A percentile compares a stretch with the other conserved stretches of the same genome.
Conservation (phyloP, 1,140 invertebrate genomes). For the Drosophila suzukii region DNA sequence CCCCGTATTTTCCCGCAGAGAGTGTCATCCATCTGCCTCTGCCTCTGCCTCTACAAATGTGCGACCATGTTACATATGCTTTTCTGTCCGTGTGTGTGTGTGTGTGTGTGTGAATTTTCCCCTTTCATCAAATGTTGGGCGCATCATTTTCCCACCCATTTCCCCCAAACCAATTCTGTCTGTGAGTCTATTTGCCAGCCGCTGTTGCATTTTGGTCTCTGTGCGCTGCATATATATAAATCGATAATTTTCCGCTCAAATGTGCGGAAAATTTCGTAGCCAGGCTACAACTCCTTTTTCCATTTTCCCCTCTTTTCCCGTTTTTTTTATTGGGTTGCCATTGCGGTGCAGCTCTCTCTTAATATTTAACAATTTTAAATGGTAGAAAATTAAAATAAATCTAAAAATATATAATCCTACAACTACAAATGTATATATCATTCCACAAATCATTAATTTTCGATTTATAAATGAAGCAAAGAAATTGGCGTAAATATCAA, state of each 20-base stretch:
- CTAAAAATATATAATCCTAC: background rate
- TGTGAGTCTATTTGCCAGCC: slow-evolving; percentile 68
- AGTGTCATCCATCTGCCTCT: slow-evolving; percentile 48
- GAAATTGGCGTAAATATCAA: slow-evolving; percentile 47
- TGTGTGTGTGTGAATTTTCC: slow-evolving; percentile 29
- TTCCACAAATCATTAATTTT: slow-evolving; percentile 20
- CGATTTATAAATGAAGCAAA: slow-evolving; percentile 26
- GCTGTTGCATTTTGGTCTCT: slow-evolving; percentile 66
- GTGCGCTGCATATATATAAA: slow-evolving; percentile 68
- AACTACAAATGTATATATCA: background rate
- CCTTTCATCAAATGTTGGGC: slow-evolving; percentile 52
- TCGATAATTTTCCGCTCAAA: slow-evolving; percentile 83
- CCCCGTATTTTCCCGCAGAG: slow-evolving; percentile 10
- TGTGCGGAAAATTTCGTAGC: slow-evolving; percentile 80
- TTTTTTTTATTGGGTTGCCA: slow-evolving; percentile 12
- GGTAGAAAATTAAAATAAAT: background rate
- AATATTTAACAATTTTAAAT: slow-evolving; percentile 35
- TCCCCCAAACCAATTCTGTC: slow-evolving; percentile 29
- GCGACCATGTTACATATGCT: slow-evolving; percentile 47
- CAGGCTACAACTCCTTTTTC: slow-evolving; percentile 28
- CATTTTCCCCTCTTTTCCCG: background rate
- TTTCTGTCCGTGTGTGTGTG: slow-evolving; percentile 1
- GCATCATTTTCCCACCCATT: slow-evolving; percentile 42
- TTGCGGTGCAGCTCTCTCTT: slow-evolving; percentile 9
- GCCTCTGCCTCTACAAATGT: slow-evolving; percentile 25